phyloP scores from a whole-genome alignment of 1,140 invertebrate species.

The Atta texana region DNA sequence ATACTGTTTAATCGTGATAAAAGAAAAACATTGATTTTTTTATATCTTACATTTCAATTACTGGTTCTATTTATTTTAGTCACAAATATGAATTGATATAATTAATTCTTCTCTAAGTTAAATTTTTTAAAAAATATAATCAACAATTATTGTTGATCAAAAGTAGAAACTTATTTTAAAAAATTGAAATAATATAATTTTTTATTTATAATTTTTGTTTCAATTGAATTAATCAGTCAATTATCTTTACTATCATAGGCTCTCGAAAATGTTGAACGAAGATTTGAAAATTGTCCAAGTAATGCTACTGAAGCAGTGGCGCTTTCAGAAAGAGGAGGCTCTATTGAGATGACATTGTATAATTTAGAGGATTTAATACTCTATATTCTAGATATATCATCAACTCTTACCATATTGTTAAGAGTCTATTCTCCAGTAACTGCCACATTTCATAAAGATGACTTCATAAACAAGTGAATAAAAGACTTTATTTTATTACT shows the following conservation, averaged over 20 bases:
- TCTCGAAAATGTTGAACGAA: constrained; percentile 77
- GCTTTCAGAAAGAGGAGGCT: constrained; percentile 80
- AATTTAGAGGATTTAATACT: constrained; percentile 90
- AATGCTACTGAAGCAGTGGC: constrained; percentile 84
- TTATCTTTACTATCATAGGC: constrained; percentile 67
- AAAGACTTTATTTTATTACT: background rate
- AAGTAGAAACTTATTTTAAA: background rate
- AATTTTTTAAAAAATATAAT: background rate
- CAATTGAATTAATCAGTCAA: background rate
- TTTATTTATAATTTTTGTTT: background rate
- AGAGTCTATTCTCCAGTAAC: constrained; percentile 87
- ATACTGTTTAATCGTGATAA: constrained; percentile 37
- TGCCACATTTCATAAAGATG: constrained; percentile 86
- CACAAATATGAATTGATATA: constrained; percentile 8
- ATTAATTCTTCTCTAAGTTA: background rate
- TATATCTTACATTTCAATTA: background rate
- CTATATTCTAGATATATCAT: constrained; percentile 90
- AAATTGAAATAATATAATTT: too few relatives aligned
- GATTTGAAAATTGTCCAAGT: constrained; percentile 73
- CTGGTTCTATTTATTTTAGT: background rate
- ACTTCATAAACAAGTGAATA: constrained; percentile 87
- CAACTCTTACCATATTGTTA: constrained; percentile 89
- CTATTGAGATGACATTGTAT: constrained; percentile 82
- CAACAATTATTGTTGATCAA: background rate
- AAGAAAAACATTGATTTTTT: background rate